Percentiles rank a stretch among this genome's conserved stretches.
These are phyloP conservation scores for Poicephalus gulielmi DNA, from an alignment of 2,113 vertebrate species.

Conservation along the genomic window DNA sequence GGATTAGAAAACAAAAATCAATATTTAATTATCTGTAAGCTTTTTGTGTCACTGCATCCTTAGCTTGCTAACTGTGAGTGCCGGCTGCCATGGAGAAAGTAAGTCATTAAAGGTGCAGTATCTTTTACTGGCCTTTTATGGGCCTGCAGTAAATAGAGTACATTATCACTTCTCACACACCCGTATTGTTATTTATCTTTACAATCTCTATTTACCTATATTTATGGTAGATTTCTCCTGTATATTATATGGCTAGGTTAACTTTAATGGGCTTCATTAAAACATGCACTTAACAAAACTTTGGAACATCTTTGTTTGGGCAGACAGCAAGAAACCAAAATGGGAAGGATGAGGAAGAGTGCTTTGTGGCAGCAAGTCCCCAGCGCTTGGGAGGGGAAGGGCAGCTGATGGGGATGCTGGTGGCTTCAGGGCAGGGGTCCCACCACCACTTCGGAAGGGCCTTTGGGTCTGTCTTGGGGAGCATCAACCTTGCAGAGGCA, in stretches of 20 bases:
- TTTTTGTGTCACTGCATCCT: constrained; percentile 99
- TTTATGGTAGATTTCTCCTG: constrained; percentile 75
- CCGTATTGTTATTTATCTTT: constrained; percentile 78
- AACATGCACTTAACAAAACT: constrained; percentile 70
- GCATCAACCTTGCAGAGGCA: neutral
- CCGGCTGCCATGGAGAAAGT: constrained; percentile 81
- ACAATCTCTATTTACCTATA: constrained; percentile 81
- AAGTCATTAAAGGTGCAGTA: constrained; percentile 85
- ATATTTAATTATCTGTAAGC: constrained; percentile 99
- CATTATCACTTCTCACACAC: constrained; percentile 75
- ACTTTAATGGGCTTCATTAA: constrained; percentile 73
- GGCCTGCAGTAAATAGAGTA: constrained; percentile 77
- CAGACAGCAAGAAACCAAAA: neutral
- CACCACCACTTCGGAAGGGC: fast-evolving
- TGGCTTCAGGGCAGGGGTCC: neutral
- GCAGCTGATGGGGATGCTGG: neutral
- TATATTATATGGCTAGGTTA: constrained; percentile 72
- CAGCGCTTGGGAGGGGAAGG: fast-evolving
- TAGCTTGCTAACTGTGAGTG: constrained; percentile 88
- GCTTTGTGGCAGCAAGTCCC: neutral
- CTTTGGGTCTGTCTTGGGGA: neutral
- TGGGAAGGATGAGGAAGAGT: neutral
- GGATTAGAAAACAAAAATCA: constrained; percentile 99
- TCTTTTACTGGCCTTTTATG: constrained; percentile 72
- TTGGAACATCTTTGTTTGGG: constrained; percentile 45